A percentile compares a stretch with the other conserved stretches of the same genome.
These are phyloP conservation scores for Zonotrichia leucophrys DNA, from an alignment of 2,113 vertebrate genomes.

Conservation along the genomic window DNA sequence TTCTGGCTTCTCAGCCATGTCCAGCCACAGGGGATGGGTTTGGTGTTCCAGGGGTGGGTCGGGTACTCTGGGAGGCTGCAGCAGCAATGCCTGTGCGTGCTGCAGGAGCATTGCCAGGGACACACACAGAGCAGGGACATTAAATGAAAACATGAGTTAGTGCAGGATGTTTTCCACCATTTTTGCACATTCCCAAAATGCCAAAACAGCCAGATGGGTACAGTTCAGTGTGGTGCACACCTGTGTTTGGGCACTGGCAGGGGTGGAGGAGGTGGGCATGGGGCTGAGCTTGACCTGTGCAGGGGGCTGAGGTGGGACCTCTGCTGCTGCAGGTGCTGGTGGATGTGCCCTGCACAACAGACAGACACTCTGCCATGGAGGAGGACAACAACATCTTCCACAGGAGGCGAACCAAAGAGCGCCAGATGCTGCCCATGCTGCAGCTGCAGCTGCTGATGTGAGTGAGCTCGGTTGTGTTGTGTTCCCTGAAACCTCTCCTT, in stretches of 20 bases:
- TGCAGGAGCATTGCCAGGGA: neutral
- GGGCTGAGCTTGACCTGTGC: neutral
- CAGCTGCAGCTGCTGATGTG: slow-evolving; percentile 90
- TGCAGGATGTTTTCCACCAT: neutral
- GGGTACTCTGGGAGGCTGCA: accelerated
- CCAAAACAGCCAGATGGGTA: neutral
- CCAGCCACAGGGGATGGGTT: neutral
- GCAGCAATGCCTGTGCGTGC: accelerated
- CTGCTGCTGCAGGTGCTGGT: slow-evolving; percentile 86
- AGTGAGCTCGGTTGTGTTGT: slow-evolving; percentile 39
- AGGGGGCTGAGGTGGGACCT: neutral
- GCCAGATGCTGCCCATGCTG: slow-evolving; percentile 85
- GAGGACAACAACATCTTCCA: slow-evolving; percentile 93
- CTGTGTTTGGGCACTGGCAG: accelerated
- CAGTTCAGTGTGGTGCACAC: neutral
- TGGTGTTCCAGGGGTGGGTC: neutral
- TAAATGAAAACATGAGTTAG: accelerated
- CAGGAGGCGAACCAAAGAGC: slow-evolving; percentile 80
- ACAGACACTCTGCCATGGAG: slow-evolving; percentile 88
- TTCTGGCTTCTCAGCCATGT: neutral
- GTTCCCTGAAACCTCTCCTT: neutral
- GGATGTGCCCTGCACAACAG: slow-evolving; percentile 93
- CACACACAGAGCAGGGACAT: accelerated
- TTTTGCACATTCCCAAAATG: accelerated
- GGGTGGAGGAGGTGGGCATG: neutral